These are phyloP conservation scores for Proisotoma minuta DNA, from an alignment of 2,888 invertebrate genomes.

Conservation along the genomic window DNA sequence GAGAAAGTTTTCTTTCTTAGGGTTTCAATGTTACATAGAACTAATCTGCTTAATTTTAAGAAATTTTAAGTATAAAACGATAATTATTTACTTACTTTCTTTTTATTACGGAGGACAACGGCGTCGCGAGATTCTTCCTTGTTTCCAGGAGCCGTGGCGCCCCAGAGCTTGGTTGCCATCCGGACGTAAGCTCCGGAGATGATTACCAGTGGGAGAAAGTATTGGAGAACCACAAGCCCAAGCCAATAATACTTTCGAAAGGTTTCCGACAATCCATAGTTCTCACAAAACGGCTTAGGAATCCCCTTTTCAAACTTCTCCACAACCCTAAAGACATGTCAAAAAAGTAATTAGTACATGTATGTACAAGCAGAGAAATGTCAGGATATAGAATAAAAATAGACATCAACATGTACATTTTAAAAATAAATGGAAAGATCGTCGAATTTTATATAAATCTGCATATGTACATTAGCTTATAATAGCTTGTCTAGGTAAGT, in stretches of 20 bases:
- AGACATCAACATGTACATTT: too few relatives aligned
- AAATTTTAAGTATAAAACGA: not conserved
- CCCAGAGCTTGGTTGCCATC: slow-evolving; percentile 35
- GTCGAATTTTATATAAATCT: too few relatives aligned
- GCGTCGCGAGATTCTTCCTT: slow-evolving; percentile 72
- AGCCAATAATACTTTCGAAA: slow-evolving; percentile 47
- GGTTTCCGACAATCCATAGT: slow-evolving; percentile 48
- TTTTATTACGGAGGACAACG: slow-evolving; percentile 74
- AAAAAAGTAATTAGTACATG: too few relatives aligned
- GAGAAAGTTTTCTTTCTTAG: too few relatives aligned
- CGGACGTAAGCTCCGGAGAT: slow-evolving; percentile 71
- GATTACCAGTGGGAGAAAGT: slow-evolving; percentile 72
- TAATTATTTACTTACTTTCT: slow-evolving; percentile 75
- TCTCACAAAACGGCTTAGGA: slow-evolving; percentile 50
- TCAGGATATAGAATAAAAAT: too few relatives aligned
- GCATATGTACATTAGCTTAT: too few relatives aligned
- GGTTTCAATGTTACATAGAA: not conserved
- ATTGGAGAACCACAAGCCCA: slow-evolving; percentile 54
- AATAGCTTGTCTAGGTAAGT: too few relatives aligned
- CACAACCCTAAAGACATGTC: slow-evolving; percentile 32
- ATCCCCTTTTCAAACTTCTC: slow-evolving; percentile 31
- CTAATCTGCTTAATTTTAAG: not conserved
- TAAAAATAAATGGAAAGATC: too few relatives aligned
- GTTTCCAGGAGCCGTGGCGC: slow-evolving; percentile 60
- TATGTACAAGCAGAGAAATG: too few relatives aligned